Conservation (phyloP, 2,888 invertebrate species). For the Exephanes ischioxanthus region DNA sequence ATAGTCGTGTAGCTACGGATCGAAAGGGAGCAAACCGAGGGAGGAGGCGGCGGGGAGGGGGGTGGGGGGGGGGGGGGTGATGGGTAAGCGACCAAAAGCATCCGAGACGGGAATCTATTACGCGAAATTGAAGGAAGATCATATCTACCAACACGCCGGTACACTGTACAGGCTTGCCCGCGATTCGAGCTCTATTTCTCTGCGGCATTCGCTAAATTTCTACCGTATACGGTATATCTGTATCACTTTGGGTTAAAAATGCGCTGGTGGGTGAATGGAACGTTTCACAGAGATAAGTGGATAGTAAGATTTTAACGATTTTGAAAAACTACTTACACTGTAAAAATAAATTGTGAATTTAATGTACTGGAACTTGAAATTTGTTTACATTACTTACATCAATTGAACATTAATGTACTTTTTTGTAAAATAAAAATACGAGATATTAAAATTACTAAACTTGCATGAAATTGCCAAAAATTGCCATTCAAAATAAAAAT, state of each 20-base stretch:
- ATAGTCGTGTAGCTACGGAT: not conserved
- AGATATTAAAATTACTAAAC: too few relatives aligned
- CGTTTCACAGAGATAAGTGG: not conserved
- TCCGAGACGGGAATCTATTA: slow-evolving; percentile 28
- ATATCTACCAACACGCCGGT: slow-evolving; percentile 19
- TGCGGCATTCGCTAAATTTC: slow-evolving; percentile 23
- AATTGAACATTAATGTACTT: too few relatives aligned
- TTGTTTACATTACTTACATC: too few relatives aligned
- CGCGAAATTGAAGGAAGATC: slow-evolving; percentile 45
- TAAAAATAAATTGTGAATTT: too few relatives aligned
- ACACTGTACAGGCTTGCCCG: slow-evolving; percentile 7
- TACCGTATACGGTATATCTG: not conserved
- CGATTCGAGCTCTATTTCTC: slow-evolving; percentile 17
- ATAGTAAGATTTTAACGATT: too few relatives aligned
- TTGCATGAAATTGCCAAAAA: too few relatives aligned
- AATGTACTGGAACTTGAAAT: too few relatives aligned
- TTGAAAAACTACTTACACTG: too few relatives aligned
- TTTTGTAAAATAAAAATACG: too few relatives aligned
- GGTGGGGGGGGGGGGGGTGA: not conserved
- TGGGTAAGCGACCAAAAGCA: slow-evolving; percentile 5
- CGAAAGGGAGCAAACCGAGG: not conserved
- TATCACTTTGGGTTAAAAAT: not conserved
- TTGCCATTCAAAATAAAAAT: too few relatives aligned
- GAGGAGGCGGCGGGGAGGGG: not conserved
- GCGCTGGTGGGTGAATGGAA: not conserved